Conservation (phyloP, 2,797 vertebrate species). For the Micromesistius poutassou region DNA sequence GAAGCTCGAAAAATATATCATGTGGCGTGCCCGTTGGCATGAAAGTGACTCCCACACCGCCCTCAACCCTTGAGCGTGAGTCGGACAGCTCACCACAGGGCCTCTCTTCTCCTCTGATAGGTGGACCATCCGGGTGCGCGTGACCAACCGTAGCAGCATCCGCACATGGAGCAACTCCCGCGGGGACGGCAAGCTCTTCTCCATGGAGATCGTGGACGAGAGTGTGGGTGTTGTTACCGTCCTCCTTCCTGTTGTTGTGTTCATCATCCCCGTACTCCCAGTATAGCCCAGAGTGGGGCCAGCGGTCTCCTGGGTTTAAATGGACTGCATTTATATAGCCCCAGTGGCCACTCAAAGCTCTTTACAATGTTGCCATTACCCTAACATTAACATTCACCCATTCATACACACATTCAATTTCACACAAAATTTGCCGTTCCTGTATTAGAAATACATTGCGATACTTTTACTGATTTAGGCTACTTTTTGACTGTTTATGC, state of each 20-base stretch:
- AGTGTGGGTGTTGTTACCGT: slow-evolving; percentile 76
- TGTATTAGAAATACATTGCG: no score
- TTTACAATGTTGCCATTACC: no score
- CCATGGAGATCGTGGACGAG: slow-evolving; percentile 94
- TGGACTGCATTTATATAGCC: no score
- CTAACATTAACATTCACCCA: no score
- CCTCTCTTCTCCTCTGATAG: slow-evolving; percentile 55
- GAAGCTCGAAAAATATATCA: not conserved
- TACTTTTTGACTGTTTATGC: no score
- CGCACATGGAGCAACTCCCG: slow-evolving; percentile 97
- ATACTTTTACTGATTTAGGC: no score
- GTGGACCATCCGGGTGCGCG: slow-evolving; percentile 93
- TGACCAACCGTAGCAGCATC: slow-evolving; percentile 92
- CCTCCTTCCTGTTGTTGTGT: not conserved
- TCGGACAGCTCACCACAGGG: not conserved
- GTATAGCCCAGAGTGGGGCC: no score
- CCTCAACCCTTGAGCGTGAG: not conserved
- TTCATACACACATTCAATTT: no score
- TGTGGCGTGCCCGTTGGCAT: not conserved
- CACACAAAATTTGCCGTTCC: no score
- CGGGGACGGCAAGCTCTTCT: slow-evolving; percentile 96
- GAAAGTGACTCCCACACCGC: not conserved
- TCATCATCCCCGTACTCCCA: not conserved
- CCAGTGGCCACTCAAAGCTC: no score
- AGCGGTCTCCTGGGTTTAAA: no score